Base-by-base conservation (phyloP, 2,888 invertebrate genomes). In the Orgyia antiqua region DNA sequence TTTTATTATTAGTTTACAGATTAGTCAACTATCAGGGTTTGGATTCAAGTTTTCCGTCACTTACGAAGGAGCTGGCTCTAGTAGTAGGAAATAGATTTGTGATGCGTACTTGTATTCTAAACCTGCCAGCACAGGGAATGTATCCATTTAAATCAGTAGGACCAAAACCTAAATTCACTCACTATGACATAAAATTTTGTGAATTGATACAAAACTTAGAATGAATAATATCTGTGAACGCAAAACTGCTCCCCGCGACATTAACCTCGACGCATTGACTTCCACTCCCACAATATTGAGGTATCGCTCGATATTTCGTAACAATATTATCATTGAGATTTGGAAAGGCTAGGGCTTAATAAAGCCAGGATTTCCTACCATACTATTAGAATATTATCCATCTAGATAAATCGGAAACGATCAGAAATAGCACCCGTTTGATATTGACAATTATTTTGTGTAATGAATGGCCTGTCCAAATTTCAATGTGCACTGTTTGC, bases 401-500 rank as follows among this genome's bases (percentile, higher is more conserved):
- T 51, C 50, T 47, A 65, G 59, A 66, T 70, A 68, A 66, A 71
- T 71, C 68, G 68, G 68, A 70, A 71, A 65, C 60, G 58, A 57
- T 69, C 67, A 66, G 67, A 70, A 71, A 71, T 59, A 51, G 58
- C 51, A 62, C 60, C 59, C 39, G 51, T 50, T 54, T 52, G 51
- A 59, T 67, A 74, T 68, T 72, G 72, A 69, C 77, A 77, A 76
- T 75, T 71, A 76, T 73, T 75, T 68, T 42, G 59, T 55, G 45
- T 66, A 69, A 72, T 13, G 52, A 73, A 71, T 60, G 61, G 65
- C 43, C 50, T 68, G 68, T 69, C 58, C 64, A 69, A 71, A 76
- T 52, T 48, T 36, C 42, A 51, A 48, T 44, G 48, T 56, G 58
- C 37, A 36, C 44, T 45, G 42, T 52, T 58, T 45, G 60, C 62